These are phyloP conservation scores for Neodiprion lecontei DNA, from an alignment of 1,140 invertebrate genomes.

Conservation along the genomic window DNA sequence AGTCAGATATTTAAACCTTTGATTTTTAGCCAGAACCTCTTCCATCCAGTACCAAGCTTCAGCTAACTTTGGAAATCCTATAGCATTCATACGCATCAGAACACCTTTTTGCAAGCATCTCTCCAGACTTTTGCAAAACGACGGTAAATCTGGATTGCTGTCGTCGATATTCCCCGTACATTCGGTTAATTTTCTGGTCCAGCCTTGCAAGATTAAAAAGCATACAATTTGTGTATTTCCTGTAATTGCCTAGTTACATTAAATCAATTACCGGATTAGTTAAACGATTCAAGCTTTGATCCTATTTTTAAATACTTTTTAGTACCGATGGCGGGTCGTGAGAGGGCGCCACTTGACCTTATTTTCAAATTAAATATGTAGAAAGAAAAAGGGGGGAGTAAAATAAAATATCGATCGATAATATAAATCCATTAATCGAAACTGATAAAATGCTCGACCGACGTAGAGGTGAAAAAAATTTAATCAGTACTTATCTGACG, in stretches of 20 bases:
- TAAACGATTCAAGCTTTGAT: no score
- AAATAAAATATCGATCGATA: slow-evolving; percentile 10
- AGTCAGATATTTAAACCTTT: slow-evolving; percentile 34
- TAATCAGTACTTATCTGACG: no score
- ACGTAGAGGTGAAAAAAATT: no score
- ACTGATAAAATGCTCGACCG: not conserved
- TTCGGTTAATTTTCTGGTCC: slow-evolving; percentile 56
- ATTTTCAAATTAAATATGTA: no score
- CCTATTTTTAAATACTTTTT: no score
- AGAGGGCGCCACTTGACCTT: no score
- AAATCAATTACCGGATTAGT: no score
- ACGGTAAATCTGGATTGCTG: slow-evolving; percentile 48
- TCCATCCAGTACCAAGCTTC: slow-evolving; percentile 63
- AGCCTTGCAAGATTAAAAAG: slow-evolving; percentile 45
- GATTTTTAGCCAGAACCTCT: slow-evolving; percentile 49
- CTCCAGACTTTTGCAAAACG: slow-evolving; percentile 61
- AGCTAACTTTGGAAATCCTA: slow-evolving; percentile 52
- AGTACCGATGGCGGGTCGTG: no score
- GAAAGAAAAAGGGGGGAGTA: no score
- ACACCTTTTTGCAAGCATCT: slow-evolving; percentile 62
- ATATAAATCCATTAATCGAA: slow-evolving; percentile 21
- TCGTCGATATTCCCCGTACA: slow-evolving; percentile 50
- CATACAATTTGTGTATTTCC: no score
- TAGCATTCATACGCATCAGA: slow-evolving; percentile 41
- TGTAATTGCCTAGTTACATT: no score